Evolutionary conservation across 2,797 vertebrate genomes (phyloP), one percentile per base, ranked within the genome.

Genomic region (Peromyscus nudipes): DNA sequence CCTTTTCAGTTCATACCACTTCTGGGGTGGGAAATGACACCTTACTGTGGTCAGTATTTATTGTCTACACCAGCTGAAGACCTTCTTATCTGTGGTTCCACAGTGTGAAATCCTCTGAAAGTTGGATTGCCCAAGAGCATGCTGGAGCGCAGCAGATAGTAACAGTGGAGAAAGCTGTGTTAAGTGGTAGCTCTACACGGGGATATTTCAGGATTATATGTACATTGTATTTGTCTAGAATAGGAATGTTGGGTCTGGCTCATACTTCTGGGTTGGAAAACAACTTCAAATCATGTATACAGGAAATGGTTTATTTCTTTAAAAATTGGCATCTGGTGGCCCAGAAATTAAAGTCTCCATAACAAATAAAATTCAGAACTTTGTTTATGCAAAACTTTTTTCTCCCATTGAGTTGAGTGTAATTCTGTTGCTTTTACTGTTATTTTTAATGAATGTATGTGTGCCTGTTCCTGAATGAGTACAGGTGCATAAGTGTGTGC

Each of bases 31-130:
- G 96, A 97, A 97, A 94, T 91, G 96, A 92, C 92, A 97, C 94
- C 88, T 94, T 84, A 93, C 97, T 97, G 96, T 2, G 98, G 89
- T 98, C 92, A 96, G 81, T 69, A 64, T 94, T 94, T 83, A 87
- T 92, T 97, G 98, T 97, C 93, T 43, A 8, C 29, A 69, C 19
- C 86, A 31, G 52, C n/a, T 13, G 23, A 84, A 94, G 97, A 97
- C 94, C 0, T 6, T 93, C 97, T 98, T 98, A 98, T 98, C 98
- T 98, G 92, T 94, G 67, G 2, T 77, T 96, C 95, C 95, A 88
- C 89, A 96, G 93, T 89, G 34, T 95, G 97, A 96, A 97, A 97
- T 90, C 97, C 96, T 98, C 94, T 97, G 96, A 98, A 98, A 98
- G 94, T 93, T 94, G 91, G 89, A 91, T 98, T 97, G 83, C 98